phyloP scores from a whole-genome alignment of 2,888 invertebrate species.

The Aporophyla nigra region DNA sequence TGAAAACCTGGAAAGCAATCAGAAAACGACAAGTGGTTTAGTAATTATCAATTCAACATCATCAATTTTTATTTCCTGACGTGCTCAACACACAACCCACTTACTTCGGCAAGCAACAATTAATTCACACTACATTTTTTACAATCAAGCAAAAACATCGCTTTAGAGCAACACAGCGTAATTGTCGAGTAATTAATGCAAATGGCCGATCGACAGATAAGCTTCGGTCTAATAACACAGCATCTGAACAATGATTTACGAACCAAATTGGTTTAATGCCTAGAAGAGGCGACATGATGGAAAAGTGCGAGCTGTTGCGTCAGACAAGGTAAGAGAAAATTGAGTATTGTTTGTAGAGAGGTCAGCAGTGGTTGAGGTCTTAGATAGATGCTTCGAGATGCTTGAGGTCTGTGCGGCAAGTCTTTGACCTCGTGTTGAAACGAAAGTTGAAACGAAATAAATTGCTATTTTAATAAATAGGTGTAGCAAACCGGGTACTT shows the following conservation, averaged over 20 bases:
- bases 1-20: background rate
- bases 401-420: background rate
- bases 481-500: background rate
- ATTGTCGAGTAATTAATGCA: slow-evolving; percentile 65
- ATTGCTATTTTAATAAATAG: background rate
- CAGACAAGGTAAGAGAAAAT: slow-evolving; percentile 58
- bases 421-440: background rate
- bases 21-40: background rate
- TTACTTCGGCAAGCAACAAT: slow-evolving; percentile 32
- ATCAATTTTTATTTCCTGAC: slow-evolving; percentile 30
- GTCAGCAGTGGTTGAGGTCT: slow-evolving; percentile 24
- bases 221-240: slow-evolving; percentile 50
- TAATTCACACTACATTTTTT: slow-evolving; percentile 59
- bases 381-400: slow-evolving; percentile 17
- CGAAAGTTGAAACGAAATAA: slow-evolving; percentile 1
- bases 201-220: slow-evolving; percentile 62
- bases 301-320: slow-evolving; percentile 46
- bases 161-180: slow-evolving; percentile 46
- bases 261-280: slow-evolving; percentile 54
- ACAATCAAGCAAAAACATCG: slow-evolving; percentile 49
- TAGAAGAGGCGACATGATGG: slow-evolving; percentile 45
- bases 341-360: slow-evolving; percentile 43
- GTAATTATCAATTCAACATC: slow-evolving; percentile 10
- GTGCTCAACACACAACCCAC: slow-evolving; percentile 41
- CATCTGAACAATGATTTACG: slow-evolving; percentile 55